phyloP scores from a whole-genome alignment of 2,888 invertebrate species.

The Drosophila lacicola region DNA sequence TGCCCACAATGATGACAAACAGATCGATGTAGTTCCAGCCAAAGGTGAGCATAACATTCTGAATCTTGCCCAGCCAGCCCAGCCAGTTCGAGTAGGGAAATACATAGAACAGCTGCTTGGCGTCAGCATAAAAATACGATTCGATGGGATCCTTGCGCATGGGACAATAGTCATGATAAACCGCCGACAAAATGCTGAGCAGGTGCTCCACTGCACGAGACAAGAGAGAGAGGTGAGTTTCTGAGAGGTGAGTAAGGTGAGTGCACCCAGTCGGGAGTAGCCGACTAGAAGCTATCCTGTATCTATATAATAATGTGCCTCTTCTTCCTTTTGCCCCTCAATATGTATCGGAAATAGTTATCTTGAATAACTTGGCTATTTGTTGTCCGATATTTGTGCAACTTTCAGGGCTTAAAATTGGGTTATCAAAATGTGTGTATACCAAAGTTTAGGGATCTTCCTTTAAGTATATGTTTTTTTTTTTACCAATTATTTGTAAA shows the following conservation, averaged over 20 bases:
- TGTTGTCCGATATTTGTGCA: too few relatives aligned
- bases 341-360: too few relatives aligned
- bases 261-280: too few relatives aligned
- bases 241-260: neutral
- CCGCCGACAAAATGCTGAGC: constrained; percentile 80
- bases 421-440: too few relatives aligned
- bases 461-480: too few relatives aligned
- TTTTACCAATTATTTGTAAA: too few relatives aligned
- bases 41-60: constrained; percentile 88
- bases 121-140: constrained; percentile 69
- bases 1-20: constrained; percentile 89
- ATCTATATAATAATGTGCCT: too few relatives aligned
- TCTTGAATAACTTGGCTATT: too few relatives aligned
- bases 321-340: too few relatives aligned
- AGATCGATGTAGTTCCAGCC: constrained; percentile 91
- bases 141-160: constrained; percentile 75
- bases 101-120: constrained; percentile 74
- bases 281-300: too few relatives aligned
- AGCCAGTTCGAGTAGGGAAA: constrained; percentile 77
- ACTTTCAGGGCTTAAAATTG: too few relatives aligned
- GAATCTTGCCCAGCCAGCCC: constrained; percentile 79
- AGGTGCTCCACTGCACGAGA: constrained; percentile 80
- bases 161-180: constrained; percentile 81
- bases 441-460: too few relatives aligned
- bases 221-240: neutral